phyloP scores from a whole-genome alignment of 1,140 invertebrate species.

The Drosophila paulistorum region DNA sequence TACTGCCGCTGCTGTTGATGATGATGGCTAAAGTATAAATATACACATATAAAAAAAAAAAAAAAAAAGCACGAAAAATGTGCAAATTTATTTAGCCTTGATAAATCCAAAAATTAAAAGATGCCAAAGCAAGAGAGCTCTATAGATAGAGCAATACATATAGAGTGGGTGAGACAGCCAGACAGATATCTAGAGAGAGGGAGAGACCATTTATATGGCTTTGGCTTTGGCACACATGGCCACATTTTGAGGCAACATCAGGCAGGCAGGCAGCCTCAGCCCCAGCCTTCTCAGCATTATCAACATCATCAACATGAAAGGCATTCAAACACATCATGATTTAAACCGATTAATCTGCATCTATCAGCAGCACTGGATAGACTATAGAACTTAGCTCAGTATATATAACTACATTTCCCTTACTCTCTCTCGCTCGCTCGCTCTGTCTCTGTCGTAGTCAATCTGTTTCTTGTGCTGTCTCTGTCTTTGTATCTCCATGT shows the following conservation, averaged over 20 bases:
- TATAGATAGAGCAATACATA: not conserved
- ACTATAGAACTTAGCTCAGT: slow-evolving; percentile 12
- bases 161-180: not conserved
- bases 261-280: not conserved
- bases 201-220: slow-evolving; percentile 47
- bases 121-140: slow-evolving; percentile 14
- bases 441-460: not conserved
- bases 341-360: slow-evolving; percentile 61
- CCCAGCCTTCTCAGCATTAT: not conserved
- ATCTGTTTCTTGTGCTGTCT: slow-evolving; percentile 10
- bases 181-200: not conserved
- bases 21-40: slow-evolving; percentile 17
- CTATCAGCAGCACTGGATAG: slow-evolving; percentile 16
- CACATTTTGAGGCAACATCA: slow-evolving; percentile 21
- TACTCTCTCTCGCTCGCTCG: not conserved
- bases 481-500: slow-evolving; percentile 37
- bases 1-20: not conserved
- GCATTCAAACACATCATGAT: slow-evolving; percentile 32
- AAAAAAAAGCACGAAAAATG: slow-evolving; percentile 52
- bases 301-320: slow-evolving; percentile 38
- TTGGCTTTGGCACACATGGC: slow-evolving; percentile 37
- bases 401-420: slow-evolving; percentile 2
- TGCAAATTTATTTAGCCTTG: slow-evolving; percentile 77
- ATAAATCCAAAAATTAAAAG: slow-evolving; percentile 66
- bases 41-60: slow-evolving; percentile 44